Conservation (phyloP, 2,797 vertebrate species). For the Rhinichthys osculus region DNA sequence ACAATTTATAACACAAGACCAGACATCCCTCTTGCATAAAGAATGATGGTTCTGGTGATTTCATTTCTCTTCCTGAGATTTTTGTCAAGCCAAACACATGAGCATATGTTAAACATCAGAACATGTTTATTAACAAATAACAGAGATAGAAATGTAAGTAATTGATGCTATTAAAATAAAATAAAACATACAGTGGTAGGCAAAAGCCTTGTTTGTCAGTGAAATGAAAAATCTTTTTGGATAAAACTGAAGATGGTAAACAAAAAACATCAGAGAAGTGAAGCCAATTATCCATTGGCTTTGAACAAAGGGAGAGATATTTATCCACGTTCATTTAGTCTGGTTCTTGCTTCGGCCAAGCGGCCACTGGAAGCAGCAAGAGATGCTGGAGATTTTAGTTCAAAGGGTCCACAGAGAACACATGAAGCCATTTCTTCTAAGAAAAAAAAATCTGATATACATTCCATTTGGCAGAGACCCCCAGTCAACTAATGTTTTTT, state of each 20-base stretch:
- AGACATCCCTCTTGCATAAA: conserved; percentile 3
- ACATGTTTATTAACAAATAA: conserved; percentile 41
- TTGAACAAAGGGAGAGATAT: conserved; percentile 14
- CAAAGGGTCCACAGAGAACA: conserved; percentile 37
- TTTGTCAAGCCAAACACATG: conserved; percentile 39
- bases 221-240: not conserved
- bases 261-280: not conserved
- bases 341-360: conserved; percentile 1
- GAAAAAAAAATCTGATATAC: conserved; percentile 31
- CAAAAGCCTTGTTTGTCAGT: conserved; percentile 14
- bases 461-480: conserved; percentile 38
- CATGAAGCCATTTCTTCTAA: conserved; percentile 16
- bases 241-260: not conserved
- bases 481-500: conserved; percentile 23
- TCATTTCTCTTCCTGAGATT: not conserved
- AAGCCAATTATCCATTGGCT: conserved; percentile 28
- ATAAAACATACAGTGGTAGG: conserved; percentile 1
- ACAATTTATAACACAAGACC: conserved; percentile 5
- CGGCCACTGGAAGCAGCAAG: conserved; percentile 5
- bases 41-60: not conserved
- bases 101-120: conserved; percentile 2
- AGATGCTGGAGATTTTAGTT: conserved; percentile 31
- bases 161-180: conserved; percentile 5
- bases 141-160: conserved; percentile 23
- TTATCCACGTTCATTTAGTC: conserved; percentile 7